These are phyloP conservation scores for Catharus bicknelli DNA, from an alignment of 2,113 vertebrate species.

Conservation along the genomic window DNA sequence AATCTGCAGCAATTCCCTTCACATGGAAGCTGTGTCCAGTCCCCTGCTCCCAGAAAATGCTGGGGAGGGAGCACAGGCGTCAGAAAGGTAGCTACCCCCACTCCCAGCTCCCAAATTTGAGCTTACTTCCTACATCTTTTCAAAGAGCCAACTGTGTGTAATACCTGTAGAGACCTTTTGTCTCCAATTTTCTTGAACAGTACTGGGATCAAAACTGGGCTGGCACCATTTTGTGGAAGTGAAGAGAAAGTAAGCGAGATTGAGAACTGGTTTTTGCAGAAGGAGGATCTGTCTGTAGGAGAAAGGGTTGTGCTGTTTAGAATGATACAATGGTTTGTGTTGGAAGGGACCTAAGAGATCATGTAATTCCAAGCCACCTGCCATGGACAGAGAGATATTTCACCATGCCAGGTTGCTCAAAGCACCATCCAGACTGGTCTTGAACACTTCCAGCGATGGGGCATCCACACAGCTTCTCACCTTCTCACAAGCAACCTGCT, in stretches of 20 bases:
- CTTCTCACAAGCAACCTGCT: neutral
- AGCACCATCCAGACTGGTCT: neutral
- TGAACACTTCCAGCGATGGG: neutral
- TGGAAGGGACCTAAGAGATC: neutral
- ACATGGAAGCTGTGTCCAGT: neutral
- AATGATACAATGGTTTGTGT: neutral
- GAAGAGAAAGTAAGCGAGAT: neutral
- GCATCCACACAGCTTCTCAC: neutral
- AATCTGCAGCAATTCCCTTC: neutral
- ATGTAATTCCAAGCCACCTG: neutral
- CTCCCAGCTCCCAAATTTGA: neutral
- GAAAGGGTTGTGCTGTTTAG: neutral
- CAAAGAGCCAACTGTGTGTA: accelerated
- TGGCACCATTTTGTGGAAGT: neutral
- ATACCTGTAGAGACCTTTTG: neutral
- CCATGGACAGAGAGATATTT: neutral
- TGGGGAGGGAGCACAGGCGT: neutral
- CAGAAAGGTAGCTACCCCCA: neutral
- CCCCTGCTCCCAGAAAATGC: neutral
- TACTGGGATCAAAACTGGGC: neutral
- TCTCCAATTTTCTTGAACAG: neutral
- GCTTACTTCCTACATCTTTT: neutral
- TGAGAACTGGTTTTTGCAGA: neutral
- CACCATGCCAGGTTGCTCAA: neutral
- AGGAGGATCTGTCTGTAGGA: neutral